Conservation (phyloP, 2,113 vertebrate genomes). For the Eurypyga helias region DNA sequence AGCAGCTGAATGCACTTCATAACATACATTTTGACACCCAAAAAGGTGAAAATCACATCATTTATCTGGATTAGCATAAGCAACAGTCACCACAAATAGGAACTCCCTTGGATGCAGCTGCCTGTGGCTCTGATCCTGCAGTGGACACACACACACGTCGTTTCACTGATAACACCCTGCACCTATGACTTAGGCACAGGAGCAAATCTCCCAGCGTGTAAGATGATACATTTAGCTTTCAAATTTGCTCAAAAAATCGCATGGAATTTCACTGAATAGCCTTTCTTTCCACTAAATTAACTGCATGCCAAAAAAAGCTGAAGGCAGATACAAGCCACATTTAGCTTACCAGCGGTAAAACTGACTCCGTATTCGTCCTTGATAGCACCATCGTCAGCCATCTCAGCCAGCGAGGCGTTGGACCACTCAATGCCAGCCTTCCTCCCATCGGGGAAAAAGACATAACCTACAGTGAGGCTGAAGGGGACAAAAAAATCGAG, state of each 20-base stretch:
- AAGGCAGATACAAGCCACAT: not conserved
- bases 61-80: not conserved
- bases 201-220: not conserved
- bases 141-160: rapidly evolving
- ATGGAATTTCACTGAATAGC: rapidly evolving
- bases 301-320: not conserved
- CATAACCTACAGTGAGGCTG: conserved; percentile 63
- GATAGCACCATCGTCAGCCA: conserved; percentile 59
- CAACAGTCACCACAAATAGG: not conserved
- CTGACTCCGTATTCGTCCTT: conserved; percentile 18
- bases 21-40: rapidly evolving
- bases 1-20: not conserved
- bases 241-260: not conserved
- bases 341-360: conserved; percentile 49
- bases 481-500: not conserved
- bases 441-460: conserved; percentile 54
- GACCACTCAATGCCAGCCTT: conserved; percentile 66
- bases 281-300: not conserved
- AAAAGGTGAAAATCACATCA: not conserved
- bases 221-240: not conserved
- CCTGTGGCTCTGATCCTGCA: not conserved
- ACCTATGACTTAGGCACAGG: not conserved
- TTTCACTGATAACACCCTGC: not conserved
- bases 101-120: not conserved
- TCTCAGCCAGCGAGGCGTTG: conserved; percentile 22